Evolutionary conservation across 1,140 invertebrate genomes (phyloP).

Genomic region (Grapholita molesta): DNA sequence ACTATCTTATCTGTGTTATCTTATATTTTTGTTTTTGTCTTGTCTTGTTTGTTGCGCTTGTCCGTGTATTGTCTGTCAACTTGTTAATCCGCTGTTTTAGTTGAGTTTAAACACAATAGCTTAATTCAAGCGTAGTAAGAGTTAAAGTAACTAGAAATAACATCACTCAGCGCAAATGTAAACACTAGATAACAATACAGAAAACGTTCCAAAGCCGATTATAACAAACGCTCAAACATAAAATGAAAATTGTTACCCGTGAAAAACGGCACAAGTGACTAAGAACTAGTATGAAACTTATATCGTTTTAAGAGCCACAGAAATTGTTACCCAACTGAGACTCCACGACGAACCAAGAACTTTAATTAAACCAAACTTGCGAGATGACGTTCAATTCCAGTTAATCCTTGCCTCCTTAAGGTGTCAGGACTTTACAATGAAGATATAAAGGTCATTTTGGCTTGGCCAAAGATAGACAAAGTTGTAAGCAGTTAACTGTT

Average conservation of each 20-base stretch:
- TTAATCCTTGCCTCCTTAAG: constrained; percentile 36
- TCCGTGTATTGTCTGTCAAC: too few species aligned
- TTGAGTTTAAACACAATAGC: too few species aligned
- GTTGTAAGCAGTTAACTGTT: constrained; percentile 40
- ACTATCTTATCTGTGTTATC: too few species aligned
- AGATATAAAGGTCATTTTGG: constrained; percentile 22
- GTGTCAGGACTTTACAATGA: constrained; percentile 19
- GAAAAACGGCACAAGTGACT: too few species aligned
- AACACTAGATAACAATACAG: not conserved
- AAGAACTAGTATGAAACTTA: too few species aligned
- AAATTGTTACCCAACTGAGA: constrained; percentile 52
- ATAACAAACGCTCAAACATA: constrained; percentile 24
- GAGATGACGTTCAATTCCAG: constrained; percentile 58
- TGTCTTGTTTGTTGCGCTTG: too few species aligned
- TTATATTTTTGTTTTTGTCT: too few species aligned
- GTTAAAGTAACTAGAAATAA: not conserved
- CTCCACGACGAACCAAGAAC: constrained; percentile 49
- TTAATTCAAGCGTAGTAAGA: not conserved
- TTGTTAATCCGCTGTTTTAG: too few species aligned
- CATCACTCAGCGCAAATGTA: not conserved
- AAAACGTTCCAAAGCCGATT: not conserved
- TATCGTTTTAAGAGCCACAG: too few species aligned
- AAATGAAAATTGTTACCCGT: constrained; percentile 65
- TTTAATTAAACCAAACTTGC: constrained; percentile 69
- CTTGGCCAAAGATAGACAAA: not conserved